Evolutionary conservation across 1,140 invertebrate species (phyloP).

Genomic region (Augochlora pura): DNA sequence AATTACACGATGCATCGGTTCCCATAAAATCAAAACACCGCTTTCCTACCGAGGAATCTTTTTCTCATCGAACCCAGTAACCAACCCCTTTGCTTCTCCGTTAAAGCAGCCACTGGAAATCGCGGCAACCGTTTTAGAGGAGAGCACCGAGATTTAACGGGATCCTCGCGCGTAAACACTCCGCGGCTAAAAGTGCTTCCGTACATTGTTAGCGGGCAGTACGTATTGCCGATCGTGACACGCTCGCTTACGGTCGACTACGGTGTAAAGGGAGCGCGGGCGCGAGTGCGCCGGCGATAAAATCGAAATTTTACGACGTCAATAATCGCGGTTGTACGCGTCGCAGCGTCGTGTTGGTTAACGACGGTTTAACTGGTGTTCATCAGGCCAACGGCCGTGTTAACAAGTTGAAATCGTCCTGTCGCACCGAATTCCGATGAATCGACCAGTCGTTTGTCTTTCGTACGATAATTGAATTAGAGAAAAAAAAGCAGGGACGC

Average conservation of each 20-base stretch:
- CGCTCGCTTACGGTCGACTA: not conserved
- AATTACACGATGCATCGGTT: no score
- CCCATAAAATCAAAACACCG: no score
- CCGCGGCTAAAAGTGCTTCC: not conserved
- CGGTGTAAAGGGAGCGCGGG: not conserved
- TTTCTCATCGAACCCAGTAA: no score
- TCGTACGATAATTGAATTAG: not conserved
- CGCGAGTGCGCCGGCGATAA: not conserved
- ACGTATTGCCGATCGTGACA: not conserved
- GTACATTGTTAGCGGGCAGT: not conserved
- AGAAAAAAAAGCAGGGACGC: no score
- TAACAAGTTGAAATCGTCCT: not conserved
- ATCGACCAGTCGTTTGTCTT: not conserved
- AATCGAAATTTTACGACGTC: constrained; percentile 10
- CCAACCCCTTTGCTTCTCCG: not conserved
- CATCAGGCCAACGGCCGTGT: not conserved
- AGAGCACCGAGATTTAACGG: not conserved
- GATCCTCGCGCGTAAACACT: not conserved
- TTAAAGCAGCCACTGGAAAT: not conserved
- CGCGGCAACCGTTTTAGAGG: not conserved
- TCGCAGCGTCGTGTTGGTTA: not conserved
- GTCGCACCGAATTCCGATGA: not conserved
- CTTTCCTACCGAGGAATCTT: no score
- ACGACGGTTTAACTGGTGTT: not conserved
- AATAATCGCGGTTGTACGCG: constrained; percentile 8